phyloP scores from a whole-genome alignment of 2,113 vertebrate species.

The Rana temporaria region DNA sequence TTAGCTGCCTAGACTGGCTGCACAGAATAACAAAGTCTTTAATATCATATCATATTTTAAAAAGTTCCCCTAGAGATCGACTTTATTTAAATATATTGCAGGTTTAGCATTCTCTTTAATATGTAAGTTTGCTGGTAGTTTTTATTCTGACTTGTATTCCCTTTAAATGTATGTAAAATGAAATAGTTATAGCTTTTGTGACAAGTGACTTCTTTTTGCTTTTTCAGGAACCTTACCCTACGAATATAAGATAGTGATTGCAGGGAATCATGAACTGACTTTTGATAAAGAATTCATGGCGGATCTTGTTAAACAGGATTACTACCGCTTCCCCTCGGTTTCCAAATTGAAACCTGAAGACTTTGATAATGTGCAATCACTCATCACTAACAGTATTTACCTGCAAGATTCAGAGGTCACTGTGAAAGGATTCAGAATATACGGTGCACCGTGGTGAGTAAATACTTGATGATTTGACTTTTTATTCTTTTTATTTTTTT shows the following conservation, averaged over 20 bases:
- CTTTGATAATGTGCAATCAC: constrained; percentile 98
- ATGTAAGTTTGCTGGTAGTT: too few species aligned
- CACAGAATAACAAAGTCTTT: too few species aligned
- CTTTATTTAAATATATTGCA: too few species aligned
- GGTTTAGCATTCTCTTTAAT: too few species aligned
- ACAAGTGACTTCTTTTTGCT: constrained; percentile 55
- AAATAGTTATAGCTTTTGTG: too few species aligned
- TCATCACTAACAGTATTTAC: constrained; percentile 99
- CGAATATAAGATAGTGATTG: constrained; percentile 98
- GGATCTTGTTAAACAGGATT: constrained; percentile 99
- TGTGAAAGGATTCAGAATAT: constrained; percentile 98
- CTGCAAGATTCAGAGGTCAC: constrained; percentile 98
- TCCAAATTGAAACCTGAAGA: constrained; percentile 99
- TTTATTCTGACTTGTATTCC: too few species aligned
- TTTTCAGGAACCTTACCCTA: constrained; percentile 93
- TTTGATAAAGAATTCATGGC: constrained; percentile 99
- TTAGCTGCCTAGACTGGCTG: too few species aligned
- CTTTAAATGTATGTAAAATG: too few species aligned
- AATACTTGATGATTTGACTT: neutral
- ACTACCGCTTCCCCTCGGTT: constrained; percentile 98
- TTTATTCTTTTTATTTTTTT: neutral
- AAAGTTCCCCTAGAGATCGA: too few species aligned
- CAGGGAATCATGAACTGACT: constrained; percentile 98
- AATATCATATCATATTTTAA: too few species aligned
- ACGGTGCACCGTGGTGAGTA: constrained; percentile 95